phyloP scores from a whole-genome alignment of 2,797 vertebrate species.

The Darevskia nairensis region DNA sequence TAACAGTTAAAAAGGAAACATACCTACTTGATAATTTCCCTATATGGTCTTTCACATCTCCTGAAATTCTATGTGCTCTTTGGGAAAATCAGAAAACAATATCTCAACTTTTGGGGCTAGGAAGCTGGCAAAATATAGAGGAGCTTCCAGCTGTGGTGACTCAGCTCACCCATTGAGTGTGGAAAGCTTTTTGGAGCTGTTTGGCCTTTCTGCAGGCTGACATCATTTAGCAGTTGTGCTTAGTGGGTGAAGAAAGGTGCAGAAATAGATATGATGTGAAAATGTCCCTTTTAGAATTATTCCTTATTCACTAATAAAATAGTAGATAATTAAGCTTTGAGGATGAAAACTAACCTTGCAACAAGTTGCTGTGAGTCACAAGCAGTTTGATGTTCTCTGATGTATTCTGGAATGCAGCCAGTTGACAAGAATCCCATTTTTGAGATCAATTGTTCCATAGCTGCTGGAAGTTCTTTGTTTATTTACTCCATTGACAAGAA shows the following conservation, averaged over 20 bases:
- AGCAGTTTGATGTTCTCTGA: not conserved
- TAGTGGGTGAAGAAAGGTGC: not conserved
- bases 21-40: not conserved
- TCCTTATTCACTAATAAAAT: not conserved
- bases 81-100: not conserved
- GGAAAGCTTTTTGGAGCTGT: not conserved
- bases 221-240: not conserved
- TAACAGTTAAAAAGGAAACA: not conserved
- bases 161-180: not conserved
- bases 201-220: not conserved
- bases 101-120: not conserved
- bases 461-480: slow-evolving; percentile 30
- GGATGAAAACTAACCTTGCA: slow-evolving; percentile 17
- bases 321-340: slow-evolving; percentile 15
- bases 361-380: slow-evolving; percentile 4
- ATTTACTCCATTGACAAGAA: slow-evolving; percentile 10
- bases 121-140: not conserved
- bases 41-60: not conserved
- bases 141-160: not conserved
- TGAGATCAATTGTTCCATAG: slow-evolving; percentile 5
- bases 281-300: not conserved
- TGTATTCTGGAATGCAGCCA: slow-evolving; percentile 21
- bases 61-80: not conserved
- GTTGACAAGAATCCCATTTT: slow-evolving; percentile 13
- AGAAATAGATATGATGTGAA: not conserved